phyloP scores from a whole-genome alignment of 1,140 invertebrate species.

The Aphelinus atriplicis region DNA sequence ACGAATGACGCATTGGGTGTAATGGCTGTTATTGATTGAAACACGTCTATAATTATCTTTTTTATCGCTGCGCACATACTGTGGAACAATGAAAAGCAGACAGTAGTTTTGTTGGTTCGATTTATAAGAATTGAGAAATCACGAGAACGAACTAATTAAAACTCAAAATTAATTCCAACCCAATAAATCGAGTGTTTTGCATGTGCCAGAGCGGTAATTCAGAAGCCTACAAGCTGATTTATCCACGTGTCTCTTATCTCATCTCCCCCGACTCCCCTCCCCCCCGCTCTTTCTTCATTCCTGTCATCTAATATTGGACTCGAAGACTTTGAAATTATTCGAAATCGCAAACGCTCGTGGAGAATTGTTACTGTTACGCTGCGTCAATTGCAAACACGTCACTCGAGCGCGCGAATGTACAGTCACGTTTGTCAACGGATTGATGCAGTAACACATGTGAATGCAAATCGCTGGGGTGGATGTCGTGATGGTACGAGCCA shows the following conservation, averaged over 20 bases:
- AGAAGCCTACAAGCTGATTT: slow-evolving; percentile 16
- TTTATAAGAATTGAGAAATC: too few relatives aligned
- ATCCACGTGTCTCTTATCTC: neutral
- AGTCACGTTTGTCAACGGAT: too few relatives aligned
- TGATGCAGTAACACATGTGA: too few relatives aligned
- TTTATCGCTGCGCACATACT: too few relatives aligned
- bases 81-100: too few relatives aligned
- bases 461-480: too few relatives aligned
- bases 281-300: neutral
- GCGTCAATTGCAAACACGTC: too few relatives aligned
- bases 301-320: neutral
- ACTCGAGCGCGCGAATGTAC: too few relatives aligned
- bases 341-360: too few relatives aligned
- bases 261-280: neutral
- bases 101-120: too few relatives aligned
- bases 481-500: too few relatives aligned
- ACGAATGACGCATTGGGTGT: slow-evolving; percentile 14
- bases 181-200: slow-evolving; percentile 43
- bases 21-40: slow-evolving; percentile 15
- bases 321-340: neutral
- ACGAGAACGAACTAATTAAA: slow-evolving; percentile 21
- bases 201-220: slow-evolving; percentile 35
- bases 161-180: slow-evolving; percentile 17
- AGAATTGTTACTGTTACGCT: too few relatives aligned
- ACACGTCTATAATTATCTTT: neutral